A percentile compares a stretch with the other conserved stretches of the same genome.
Conservation (phyloP, 2,113 vertebrate species). For the Helogale parvula region DNA sequence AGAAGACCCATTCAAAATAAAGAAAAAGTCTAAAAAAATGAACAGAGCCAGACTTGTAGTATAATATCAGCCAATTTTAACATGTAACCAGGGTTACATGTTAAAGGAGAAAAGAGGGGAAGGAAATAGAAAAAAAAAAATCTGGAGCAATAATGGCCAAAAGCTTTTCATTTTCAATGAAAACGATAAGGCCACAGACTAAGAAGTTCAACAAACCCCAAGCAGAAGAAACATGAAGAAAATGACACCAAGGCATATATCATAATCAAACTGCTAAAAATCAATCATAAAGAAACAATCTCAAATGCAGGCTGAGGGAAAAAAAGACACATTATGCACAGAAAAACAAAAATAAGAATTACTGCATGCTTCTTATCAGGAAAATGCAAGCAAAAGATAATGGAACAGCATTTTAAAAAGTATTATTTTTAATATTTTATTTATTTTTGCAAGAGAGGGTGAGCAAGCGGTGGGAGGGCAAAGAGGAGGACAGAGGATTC, state of each 20-base stretch:
- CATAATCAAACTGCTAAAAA: background rate
- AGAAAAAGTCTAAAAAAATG: background rate
- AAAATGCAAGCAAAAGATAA: background rate
- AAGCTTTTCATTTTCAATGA: background rate
- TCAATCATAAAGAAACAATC: background rate
- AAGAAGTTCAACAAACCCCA: background rate
- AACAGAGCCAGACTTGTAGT: background rate
- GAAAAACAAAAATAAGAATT: background rate
- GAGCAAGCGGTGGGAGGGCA: too few relatives aligned
- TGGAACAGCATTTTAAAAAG: background rate
- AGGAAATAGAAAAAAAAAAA: background rate
- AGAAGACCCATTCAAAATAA: constrained; percentile 7
- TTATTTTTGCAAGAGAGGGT: too few relatives aligned
- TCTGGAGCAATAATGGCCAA: background rate
- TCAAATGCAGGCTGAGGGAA: background rate
- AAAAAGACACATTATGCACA: background rate
- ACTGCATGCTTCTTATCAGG: background rate
- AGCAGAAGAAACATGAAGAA: background rate
- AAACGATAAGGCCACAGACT: background rate
- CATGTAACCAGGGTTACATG: background rate
- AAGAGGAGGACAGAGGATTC: too few relatives aligned
- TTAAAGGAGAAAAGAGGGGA: background rate
- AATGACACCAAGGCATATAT: background rate
- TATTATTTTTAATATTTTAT: too few relatives aligned
- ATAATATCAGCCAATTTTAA: background rate